These are phyloP conservation scores for Ceramica pisi DNA, from an alignment of 2,888 invertebrate genomes.

Conservation along the genomic window DNA sequence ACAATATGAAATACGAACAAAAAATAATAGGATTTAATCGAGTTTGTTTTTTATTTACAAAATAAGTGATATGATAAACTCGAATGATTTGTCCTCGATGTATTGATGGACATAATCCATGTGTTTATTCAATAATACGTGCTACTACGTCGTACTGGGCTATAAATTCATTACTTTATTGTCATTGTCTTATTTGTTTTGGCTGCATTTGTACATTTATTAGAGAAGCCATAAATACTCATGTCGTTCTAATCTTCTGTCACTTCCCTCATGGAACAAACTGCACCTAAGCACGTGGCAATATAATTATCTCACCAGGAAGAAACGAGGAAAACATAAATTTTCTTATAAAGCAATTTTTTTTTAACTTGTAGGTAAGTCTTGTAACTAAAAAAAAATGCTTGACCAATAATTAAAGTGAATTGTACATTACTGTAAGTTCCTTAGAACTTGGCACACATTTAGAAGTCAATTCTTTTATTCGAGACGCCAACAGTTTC, in stretches of 20 bases:
- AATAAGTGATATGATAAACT: background rate
- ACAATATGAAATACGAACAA: slow-evolving; percentile 15
- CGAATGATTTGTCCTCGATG: background rate
- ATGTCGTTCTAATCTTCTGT: background rate
- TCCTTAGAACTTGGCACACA: slow-evolving; percentile 14
- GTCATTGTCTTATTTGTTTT: slow-evolving; percentile 13
- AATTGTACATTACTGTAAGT: slow-evolving; percentile 11
- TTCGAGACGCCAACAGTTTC: background rate
- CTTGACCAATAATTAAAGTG: no score
- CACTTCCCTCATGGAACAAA: background rate
- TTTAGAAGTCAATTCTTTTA: slow-evolving; percentile 26
- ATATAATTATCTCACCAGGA: background rate
- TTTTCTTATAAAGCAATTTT: slow-evolving; percentile 15
- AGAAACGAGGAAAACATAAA: background rate
- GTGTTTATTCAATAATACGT: slow-evolving; percentile 1
- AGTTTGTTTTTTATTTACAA: slow-evolving; percentile 10
- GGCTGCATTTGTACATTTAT: slow-evolving; percentile 16
- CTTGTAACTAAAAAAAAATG: no score
- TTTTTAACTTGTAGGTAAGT: no score
- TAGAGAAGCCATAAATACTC: slow-evolving; percentile 10
- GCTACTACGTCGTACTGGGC: background rate
- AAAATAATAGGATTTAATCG: slow-evolving; percentile 1
- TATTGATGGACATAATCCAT: background rate
- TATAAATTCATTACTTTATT: slow-evolving; percentile 13
- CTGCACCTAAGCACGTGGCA: background rate